Evolutionary conservation across 2,888 invertebrate genomes (phyloP), one percentile per base, ranked within the genome.

Genomic region (Venusia cambrica): DNA sequence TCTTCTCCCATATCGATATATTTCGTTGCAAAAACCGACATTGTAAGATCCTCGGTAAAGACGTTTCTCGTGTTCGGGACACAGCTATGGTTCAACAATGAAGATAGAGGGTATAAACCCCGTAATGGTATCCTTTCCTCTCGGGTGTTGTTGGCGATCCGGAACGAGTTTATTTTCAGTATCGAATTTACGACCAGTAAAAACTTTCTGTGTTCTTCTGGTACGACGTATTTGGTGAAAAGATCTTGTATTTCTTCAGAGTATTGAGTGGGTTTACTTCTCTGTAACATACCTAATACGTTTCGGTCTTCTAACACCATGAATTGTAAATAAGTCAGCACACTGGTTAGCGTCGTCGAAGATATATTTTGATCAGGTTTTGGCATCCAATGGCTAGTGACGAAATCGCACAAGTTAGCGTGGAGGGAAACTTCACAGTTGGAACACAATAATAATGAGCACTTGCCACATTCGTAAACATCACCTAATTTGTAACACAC

Each of bases 81-180:
- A 62, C 93, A 93, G 37, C 83, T 87, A 58, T 94, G 93, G 71
- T 93, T 93, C 46, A 92, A 76, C 44, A 92, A 80, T 16, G 91
- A 87, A 2, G 90, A 90, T 42, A 92, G 61, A 1, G 92, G 91
- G 67, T 90, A 93, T 17, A 93, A 68, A 5, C 91, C 93, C 28
- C 91, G 77, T 29, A 90, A 62, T 38, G 84, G 83, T 22, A 83
- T 57, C 28, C 55, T 72, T 14, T 66, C 77, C 43, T 57, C 69
- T 11, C 57, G 62, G 12, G 40, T 10, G 15, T 52, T 54, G 12
- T 54, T 71, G 22, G 84, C 68, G 34, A 85, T 89, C 70, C 92
- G 91, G 57, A 91, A 93, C 1, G 92, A 89, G 57, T 92, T 92
- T 12, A 91, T 88, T 65, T 91, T 91, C 57, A 92, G 65, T 16